Conservation (phyloP, 2,888 invertebrate species). For the Tetheella fluctuosa region DNA sequence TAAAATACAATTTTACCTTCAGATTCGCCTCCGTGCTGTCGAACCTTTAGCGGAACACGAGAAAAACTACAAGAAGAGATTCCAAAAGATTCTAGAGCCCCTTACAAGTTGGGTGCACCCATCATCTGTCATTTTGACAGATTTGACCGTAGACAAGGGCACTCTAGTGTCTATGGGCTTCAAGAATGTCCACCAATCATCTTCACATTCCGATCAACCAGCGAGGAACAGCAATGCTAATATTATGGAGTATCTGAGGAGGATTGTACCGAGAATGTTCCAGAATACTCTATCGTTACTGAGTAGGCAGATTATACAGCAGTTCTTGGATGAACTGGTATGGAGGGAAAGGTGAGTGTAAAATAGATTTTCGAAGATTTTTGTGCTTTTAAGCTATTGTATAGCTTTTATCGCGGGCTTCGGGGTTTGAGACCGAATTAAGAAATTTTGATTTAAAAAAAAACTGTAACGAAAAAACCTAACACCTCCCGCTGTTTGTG, state of each 20-base stretch:
- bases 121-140: constrained; percentile 90
- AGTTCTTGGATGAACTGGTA: constrained; percentile 94
- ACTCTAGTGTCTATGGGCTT: constrained; percentile 92
- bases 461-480: no score
- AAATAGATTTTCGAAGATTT: no score
- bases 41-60: constrained; percentile 92
- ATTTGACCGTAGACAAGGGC: constrained; percentile 92
- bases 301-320: constrained; percentile 94
- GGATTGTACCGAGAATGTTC: constrained; percentile 95
- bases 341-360: constrained; percentile 89
- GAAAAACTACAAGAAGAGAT: constrained; percentile 90
- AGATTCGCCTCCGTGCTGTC: constrained; percentile 91
- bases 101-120: constrained; percentile 91
- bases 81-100: constrained; percentile 92
- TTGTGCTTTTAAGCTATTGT: no score
- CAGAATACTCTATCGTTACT: constrained; percentile 93
- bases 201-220: constrained; percentile 71
- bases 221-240: constrained; percentile 87
- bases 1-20: constrained; percentile 23
- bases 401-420: no score
- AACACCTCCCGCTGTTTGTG: no score
- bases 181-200: constrained; percentile 88
- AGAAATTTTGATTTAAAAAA: no score
- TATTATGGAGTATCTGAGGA: constrained; percentile 94
- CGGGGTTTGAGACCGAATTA: no score